These are phyloP conservation scores for Epirrhoe alternata DNA, from an alignment of 2,888 invertebrate species.

Conservation along the genomic window DNA sequence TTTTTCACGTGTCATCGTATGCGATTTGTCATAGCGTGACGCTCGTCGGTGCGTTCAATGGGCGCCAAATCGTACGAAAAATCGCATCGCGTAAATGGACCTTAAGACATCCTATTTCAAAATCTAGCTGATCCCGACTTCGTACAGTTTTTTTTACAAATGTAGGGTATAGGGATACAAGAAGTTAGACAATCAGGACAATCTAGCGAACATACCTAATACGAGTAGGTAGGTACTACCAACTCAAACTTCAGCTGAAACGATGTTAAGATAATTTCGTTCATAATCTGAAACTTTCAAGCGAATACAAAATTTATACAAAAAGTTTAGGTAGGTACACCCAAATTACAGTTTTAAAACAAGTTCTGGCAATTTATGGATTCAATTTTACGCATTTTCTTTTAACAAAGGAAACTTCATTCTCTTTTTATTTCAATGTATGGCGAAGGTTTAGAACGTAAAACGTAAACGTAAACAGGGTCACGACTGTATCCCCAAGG, in stretches of 20 bases:
- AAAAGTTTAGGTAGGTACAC: conserved; percentile 38
- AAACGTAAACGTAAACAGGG: too few species aligned
- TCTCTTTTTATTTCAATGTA: conserved; percentile 22
- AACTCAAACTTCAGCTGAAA: not conserved
- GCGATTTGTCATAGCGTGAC: too few species aligned
- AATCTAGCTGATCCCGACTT: too few species aligned
- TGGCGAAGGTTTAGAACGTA: conserved; percentile 1
- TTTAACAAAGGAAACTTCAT: conserved; percentile 20
- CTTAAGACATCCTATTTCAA: too few species aligned
- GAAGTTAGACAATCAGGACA: not conserved
- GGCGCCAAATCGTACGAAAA: too few species aligned
- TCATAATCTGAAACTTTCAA: conserved; percentile 27
- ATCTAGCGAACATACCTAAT: not conserved
- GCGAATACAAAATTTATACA: conserved; percentile 30
- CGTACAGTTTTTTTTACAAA: too few species aligned
- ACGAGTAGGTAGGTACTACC: not conserved
- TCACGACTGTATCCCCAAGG: too few species aligned
- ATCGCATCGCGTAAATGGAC: too few species aligned
- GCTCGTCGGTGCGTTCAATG: not conserved
- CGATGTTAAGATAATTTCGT: conserved; percentile 19
- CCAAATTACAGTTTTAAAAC: conserved; percentile 40
- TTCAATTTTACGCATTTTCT: conserved; percentile 34
- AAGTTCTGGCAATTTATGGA: conserved; percentile 41
- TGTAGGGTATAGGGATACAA: too few species aligned
- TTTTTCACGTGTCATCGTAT: too few species aligned